phyloP scores from a whole-genome alignment of 2,797 vertebrate genomes.

The Menidia menidia region DNA sequence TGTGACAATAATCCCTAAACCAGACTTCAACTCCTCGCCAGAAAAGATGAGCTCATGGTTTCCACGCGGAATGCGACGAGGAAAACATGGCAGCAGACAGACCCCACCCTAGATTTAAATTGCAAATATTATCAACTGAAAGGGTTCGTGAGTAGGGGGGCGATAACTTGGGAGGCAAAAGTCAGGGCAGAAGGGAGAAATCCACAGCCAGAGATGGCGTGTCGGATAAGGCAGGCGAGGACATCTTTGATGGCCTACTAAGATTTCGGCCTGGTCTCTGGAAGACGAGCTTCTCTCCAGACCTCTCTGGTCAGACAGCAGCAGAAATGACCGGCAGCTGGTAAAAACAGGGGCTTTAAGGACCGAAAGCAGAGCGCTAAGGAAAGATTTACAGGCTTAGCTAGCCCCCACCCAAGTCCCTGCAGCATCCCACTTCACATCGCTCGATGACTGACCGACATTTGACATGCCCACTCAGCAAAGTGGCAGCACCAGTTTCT shows the following conservation, averaged over 20 bases:
- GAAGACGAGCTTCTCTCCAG: constrained; percentile 26
- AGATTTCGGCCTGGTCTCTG: constrained; percentile 52
- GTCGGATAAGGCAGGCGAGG: constrained; percentile 56
- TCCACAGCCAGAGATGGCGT: constrained; percentile 44
- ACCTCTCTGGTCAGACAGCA: constrained; percentile 32
- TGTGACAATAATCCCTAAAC: constrained; percentile 77
- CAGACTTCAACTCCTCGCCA: constrained; percentile 78
- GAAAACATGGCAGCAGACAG: constrained; percentile 72
- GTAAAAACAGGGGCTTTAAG: constrained; percentile 35
- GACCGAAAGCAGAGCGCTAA: constrained; percentile 66
- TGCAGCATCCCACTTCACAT: constrained; percentile 61
- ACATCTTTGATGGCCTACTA: constrained; percentile 61
- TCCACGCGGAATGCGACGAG: constrained; percentile 65
- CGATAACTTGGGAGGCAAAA: constrained; percentile 25
- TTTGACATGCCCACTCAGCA: constrained; percentile 50
- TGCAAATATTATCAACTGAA: constrained; percentile 66
- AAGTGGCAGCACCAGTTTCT: neutral
- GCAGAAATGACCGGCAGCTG: constrained; percentile 51
- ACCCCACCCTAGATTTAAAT: constrained; percentile 83
- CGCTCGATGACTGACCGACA: constrained; percentile 50
- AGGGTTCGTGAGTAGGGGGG: constrained; percentile 11
- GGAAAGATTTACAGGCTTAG: constrained; percentile 73
- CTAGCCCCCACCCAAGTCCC: constrained; percentile 70
- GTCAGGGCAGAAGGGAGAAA: constrained; percentile 17
- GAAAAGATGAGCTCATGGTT: constrained; percentile 80